These are phyloP conservation scores for Hemichromis elongatus DNA, from an alignment of 2,113 vertebrate species.

Conservation along the genomic window DNA sequence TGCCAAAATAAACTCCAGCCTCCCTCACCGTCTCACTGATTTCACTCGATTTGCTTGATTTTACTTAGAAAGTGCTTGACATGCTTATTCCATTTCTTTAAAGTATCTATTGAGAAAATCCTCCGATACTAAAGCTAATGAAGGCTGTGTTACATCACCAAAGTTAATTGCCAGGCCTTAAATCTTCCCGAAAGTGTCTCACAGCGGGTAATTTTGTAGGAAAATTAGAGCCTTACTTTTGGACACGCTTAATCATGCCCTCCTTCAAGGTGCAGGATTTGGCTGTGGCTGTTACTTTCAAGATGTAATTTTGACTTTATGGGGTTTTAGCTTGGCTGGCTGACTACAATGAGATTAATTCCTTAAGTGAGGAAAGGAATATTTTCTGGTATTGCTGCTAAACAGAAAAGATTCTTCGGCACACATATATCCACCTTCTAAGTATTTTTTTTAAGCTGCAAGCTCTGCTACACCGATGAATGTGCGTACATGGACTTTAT, in stretches of 20 bases:
- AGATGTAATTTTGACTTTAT: slow-evolving; percentile 30
- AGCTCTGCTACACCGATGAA: not conserved
- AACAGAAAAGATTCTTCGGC: not conserved
- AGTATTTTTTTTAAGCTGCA: not conserved
- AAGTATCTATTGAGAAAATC: slow-evolving; percentile 7
- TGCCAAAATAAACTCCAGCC: slow-evolving; percentile 46
- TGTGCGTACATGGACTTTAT: not conserved
- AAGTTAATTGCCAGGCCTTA: slow-evolving; percentile 35
- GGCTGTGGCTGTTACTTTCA: slow-evolving; percentile 12
- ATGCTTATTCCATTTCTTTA: slow-evolving; percentile 5
- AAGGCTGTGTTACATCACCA: not conserved
- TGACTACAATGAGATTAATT: slow-evolving; percentile 27
- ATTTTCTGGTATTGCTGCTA: not conserved
- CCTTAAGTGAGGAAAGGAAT: slow-evolving; percentile 6
- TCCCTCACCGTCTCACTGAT: not conserved
- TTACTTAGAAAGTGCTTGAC: not conserved
- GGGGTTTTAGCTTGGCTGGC: not conserved
- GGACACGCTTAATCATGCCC: slow-evolving; percentile 38
- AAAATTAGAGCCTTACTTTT: slow-evolving; percentile 40
- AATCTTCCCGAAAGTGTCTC: slow-evolving; percentile 27
- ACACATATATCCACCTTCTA: not conserved
- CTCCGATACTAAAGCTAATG: not conserved
- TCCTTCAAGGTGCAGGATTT: slow-evolving; percentile 41
- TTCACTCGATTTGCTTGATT: not conserved
- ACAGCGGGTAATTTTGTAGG: slow-evolving; percentile 18